These are phyloP conservation scores for Chiroxiphia lanceolata DNA, from an alignment of 2,797 vertebrate species.

Conservation along the genomic window DNA sequence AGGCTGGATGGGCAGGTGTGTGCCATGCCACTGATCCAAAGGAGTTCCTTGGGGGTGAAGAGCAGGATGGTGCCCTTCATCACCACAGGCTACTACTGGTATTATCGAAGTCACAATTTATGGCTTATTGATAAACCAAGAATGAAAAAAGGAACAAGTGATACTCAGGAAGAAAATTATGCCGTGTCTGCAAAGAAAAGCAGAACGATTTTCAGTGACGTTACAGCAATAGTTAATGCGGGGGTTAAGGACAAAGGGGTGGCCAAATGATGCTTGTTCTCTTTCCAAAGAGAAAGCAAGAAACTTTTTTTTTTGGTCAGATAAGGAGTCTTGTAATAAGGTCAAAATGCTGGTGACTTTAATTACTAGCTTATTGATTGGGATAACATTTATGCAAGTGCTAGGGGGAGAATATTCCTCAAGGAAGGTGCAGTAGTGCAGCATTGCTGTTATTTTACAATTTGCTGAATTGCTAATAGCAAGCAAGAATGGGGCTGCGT, in stretches of 20 bases:
- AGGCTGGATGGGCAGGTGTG: not conserved
- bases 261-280: not conserved
- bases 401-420: conserved; percentile 12
- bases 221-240: not conserved
- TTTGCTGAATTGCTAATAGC: conserved; percentile 37
- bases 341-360: not conserved
- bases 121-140: not conserved
- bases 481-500: not conserved
- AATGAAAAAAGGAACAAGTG: not conserved
- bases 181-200: not conserved
- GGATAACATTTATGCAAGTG: conserved; percentile 48
- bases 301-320: not conserved
- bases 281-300: not conserved
- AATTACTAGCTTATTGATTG: conserved; percentile 62
- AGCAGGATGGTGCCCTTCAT: not conserved
- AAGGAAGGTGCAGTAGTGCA: not conserved
- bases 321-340: conserved; percentile 15
- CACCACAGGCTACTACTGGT: not conserved
- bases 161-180: not conserved
- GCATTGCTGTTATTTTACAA: conserved; percentile 3
- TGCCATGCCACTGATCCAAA: not conserved
- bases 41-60: not conserved
- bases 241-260: not conserved
- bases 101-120: not conserved
- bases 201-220: not conserved